Conservation (phyloP, 2,888 invertebrate genomes). For the Dryocosmus kuriphilus region DNA sequence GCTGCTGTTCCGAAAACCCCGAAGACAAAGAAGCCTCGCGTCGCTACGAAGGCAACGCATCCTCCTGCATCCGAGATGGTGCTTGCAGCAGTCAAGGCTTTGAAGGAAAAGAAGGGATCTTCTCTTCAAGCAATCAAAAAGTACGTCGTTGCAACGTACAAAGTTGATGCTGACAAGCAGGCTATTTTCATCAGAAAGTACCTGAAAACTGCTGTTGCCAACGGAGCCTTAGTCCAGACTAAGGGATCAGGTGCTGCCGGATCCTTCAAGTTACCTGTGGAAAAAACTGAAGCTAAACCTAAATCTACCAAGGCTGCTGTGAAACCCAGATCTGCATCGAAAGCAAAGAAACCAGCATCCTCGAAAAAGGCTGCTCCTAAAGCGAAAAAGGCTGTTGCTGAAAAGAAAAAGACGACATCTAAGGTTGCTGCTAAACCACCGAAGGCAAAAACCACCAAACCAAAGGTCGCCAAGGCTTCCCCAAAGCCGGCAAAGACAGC, state of each 20-base stretch:
- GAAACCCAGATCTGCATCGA: conserved; percentile 24
- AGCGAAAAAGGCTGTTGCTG: too few species aligned
- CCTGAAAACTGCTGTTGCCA: conserved; percentile 79
- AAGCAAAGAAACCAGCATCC: conserved; percentile 50
- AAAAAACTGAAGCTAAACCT: conserved; percentile 45
- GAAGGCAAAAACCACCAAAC: too few species aligned
- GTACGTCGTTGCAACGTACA: conserved; percentile 81
- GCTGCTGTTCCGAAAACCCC: conserved; percentile 52
- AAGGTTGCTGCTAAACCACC: too few species aligned
- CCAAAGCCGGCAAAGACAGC: too few species aligned
- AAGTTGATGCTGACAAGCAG: conserved; percentile 80
- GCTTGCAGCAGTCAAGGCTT: conserved; percentile 78
- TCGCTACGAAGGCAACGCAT: conserved; percentile 78
- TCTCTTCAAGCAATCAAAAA: conserved; percentile 81
- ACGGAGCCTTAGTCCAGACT: conserved; percentile 78
- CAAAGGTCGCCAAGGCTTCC: too few species aligned
- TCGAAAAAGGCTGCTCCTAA: conserved; percentile 54
- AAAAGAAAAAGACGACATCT: too few species aligned
- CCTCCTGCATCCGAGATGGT: too few species aligned
- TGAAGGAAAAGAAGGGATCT: conserved; percentile 82
- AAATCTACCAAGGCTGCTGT: conserved; percentile 51
- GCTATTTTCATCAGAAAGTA: conserved; percentile 81
- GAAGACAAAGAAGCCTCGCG: conserved; percentile 65
- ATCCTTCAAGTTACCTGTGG: conserved; percentile 73
- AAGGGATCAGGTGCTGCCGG: conserved; percentile 79